These are phyloP conservation scores for Perca fluviatilis DNA, from an alignment of 2,113 vertebrate species.

Conservation along the genomic window DNA sequence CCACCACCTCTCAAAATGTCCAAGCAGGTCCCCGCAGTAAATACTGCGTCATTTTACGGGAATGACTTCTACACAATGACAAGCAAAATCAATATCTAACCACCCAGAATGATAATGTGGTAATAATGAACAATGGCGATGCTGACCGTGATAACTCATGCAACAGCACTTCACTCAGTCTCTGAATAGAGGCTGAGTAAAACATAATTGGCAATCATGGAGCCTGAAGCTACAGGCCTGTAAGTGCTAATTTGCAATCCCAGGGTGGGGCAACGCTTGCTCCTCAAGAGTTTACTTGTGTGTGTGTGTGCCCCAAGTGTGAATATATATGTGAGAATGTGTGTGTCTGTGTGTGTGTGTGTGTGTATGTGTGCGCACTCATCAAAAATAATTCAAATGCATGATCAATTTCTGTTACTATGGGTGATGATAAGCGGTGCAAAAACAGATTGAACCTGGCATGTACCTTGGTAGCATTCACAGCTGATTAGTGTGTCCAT, in stretches of 20 bases:
- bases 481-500: conserved; percentile 43
- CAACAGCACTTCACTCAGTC: conserved; percentile 43
- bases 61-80: conserved; percentile 42
- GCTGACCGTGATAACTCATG: conserved; percentile 51
- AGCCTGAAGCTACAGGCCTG: conserved; percentile 48
- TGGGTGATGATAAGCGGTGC: conserved; percentile 26
- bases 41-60: conserved; percentile 25
- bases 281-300: conserved; percentile 25
- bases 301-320: conserved; percentile 5
- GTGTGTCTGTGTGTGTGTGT: neutral
- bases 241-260: conserved; percentile 72
- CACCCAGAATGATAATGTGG: conserved; percentile 63
- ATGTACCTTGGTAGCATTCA: conserved; percentile 41
- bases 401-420: conserved; percentile 54
- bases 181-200: conserved; percentile 64
- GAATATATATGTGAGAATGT: neutral
- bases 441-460: conserved; percentile 51
- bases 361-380: conserved; percentile 5
- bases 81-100: conserved; percentile 64
- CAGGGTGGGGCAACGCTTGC: conserved; percentile 33
- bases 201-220: conserved; percentile 76
- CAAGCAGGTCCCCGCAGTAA: conserved; percentile 16
- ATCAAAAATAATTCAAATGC: conserved; percentile 48
- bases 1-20: conserved; percentile 27
- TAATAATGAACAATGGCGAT: conserved; percentile 68